A percentile compares a stretch with the other conserved stretches of the same genome.
These are phyloP conservation scores for Cristatella mucedo DNA, from an alignment of 2,888 invertebrate species.

Conservation along the genomic window DNA sequence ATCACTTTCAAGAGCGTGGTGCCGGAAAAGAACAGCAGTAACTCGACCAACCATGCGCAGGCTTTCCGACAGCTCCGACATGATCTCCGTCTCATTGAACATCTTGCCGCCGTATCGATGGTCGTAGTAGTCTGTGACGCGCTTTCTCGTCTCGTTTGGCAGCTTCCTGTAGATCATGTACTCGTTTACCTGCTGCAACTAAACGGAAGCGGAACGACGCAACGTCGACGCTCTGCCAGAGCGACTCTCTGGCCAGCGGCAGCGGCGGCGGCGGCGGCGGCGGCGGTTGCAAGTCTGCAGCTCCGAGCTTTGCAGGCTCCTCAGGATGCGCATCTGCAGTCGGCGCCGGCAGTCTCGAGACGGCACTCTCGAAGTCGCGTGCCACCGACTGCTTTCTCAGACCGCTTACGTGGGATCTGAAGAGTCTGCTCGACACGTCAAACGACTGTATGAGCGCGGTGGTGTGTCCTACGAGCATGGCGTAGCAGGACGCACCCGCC, in stretches of 20 bases:
- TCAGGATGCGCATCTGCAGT: too few species aligned
- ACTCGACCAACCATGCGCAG: constrained; percentile 56
- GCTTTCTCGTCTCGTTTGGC: constrained; percentile 82
- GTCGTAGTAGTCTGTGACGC: constrained; percentile 95
- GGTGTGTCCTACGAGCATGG: constrained; percentile 90
- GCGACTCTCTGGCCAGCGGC: too few species aligned
- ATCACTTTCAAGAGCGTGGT: too few species aligned
- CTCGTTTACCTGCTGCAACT: constrained; percentile 98
- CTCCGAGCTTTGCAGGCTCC: too few species aligned
- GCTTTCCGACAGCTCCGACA: constrained; percentile 90
- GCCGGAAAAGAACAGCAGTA: too few species aligned
- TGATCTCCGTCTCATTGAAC: constrained; percentile 92
- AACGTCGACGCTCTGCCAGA: too few species aligned
- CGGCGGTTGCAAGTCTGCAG: too few species aligned
- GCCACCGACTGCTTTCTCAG: too few species aligned
- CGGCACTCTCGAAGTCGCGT: too few species aligned
- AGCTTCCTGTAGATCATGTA: constrained; percentile 96
- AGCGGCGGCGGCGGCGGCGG: too few species aligned
- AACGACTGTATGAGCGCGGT: constrained; percentile 95
- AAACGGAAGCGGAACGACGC: too few species aligned
- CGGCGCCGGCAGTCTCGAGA: too few species aligned
- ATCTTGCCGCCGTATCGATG: constrained; percentile 98
- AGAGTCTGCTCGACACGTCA: constrained; percentile 87
- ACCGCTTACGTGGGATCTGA: constrained; percentile 84
- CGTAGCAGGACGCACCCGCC: constrained; percentile 95